Evolutionary conservation across 1,140 invertebrate species (phyloP).

Genomic region (Aphidius ervi): DNA sequence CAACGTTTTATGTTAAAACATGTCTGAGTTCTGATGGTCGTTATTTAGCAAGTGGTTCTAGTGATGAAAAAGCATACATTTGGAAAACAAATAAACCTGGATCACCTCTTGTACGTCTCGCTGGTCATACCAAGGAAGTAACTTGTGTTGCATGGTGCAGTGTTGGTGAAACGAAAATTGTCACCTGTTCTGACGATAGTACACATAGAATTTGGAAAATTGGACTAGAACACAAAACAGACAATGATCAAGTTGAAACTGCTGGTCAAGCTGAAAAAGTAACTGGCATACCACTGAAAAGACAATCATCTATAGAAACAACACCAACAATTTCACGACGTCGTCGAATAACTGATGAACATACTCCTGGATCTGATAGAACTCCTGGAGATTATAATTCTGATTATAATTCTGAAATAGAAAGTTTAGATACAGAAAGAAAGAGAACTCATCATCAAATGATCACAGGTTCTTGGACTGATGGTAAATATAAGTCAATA

Average conservation of each 20-base stretch:
- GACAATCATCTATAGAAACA: conserved; percentile 32
- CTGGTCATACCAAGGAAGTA: conserved; percentile 76
- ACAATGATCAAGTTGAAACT: conserved; percentile 51
- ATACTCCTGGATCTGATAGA: conserved; percentile 33
- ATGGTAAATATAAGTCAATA: conserved; percentile 35
- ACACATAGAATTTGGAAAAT: conserved; percentile 72
- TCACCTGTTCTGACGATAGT: conserved; percentile 78
- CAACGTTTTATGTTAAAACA: conserved; percentile 79
- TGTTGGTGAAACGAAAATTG: conserved; percentile 56
- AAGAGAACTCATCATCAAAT: conserved; percentile 44
- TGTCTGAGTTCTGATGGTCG: conserved; percentile 72
- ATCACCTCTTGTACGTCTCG: conserved; percentile 62
- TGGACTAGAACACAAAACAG: conserved; percentile 54
- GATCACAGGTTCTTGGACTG: conserved; percentile 28
- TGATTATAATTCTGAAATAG: conserved; percentile 1
- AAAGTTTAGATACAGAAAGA: conserved; percentile 18
- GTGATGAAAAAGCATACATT: conserved; percentile 78
- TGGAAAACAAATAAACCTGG: conserved; percentile 69
- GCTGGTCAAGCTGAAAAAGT: conserved; percentile 56
- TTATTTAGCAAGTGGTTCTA: conserved; percentile 79
- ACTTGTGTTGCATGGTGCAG: conserved; percentile 77
- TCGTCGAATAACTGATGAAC: conserved; percentile 24
- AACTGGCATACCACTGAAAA: conserved; percentile 19
- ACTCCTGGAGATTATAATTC: conserved; percentile 24
- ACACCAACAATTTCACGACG: conserved; percentile 34